Conservation (phyloP, 2,113 vertebrate species). For the Microcebus griseorufus region DNA sequence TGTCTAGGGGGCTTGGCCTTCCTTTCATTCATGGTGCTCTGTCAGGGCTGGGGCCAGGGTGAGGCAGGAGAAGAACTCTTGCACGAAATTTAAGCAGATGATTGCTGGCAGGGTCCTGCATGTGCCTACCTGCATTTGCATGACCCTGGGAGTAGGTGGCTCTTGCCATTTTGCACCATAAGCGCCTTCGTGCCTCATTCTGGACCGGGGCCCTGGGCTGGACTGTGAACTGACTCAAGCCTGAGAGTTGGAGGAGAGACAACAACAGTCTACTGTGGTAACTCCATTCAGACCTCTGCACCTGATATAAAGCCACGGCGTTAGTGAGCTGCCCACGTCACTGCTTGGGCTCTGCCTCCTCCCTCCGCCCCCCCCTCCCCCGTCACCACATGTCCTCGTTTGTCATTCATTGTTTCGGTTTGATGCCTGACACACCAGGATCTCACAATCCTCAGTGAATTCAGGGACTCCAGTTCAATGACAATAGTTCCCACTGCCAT, state of each 20-base stretch:
- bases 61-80: not conserved
- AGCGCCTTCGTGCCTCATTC: not conserved
- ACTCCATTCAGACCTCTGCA: not conserved
- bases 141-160: not conserved
- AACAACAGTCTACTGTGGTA: not conserved
- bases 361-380: no score
- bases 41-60: fast-evolving
- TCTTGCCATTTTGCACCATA: no score
- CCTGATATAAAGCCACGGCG: not conserved
- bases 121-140: not conserved
- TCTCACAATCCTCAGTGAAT: not conserved
- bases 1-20: not conserved
- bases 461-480: not conserved
- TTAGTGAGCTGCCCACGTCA: no score
- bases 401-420: not conserved
- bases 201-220: no score
- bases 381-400: fast-evolving
- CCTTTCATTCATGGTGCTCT: not conserved
- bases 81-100: not conserved
- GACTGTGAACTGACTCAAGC: not conserved
- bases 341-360: not conserved
- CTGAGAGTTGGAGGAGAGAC: not conserved
- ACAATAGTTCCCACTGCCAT: not conserved
- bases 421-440: not conserved
- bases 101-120: not conserved